Evolutionary conservation across 2,888 invertebrate genomes (phyloP), one percentile per base, ranked within the genome.

Genomic region (Thereva nobilitata): DNA sequence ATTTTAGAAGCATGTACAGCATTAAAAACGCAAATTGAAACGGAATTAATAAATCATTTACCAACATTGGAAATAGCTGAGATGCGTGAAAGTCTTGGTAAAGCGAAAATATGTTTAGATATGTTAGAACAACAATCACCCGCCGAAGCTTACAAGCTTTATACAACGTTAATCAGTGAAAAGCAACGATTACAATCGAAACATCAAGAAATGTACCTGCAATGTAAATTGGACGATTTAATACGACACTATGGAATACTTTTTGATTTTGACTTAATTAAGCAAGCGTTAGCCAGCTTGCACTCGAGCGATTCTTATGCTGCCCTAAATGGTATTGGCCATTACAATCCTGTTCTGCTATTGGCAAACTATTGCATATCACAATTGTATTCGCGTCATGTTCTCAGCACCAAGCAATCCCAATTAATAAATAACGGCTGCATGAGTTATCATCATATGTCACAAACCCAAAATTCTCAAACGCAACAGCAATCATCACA

Each of bases 341-440:
- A 86, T 70, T 86, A 87, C 72, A 89, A 90, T 75, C 89, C 89
- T 5, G 85, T 89, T 49, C 80, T 90, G 71, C 86, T 90, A 75
- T 83, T 91, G 69, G 89, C 89, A 64, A 91, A 91, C 77, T 90
- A 90, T 76, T 91, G 90, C 79, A 87, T 89, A 84, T 88, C 88
- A 12, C 89, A 88, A 76, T 78, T 90, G 68, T 89, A 88, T 77
- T 86, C 87, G 67, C 84, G 88, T 52, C 87, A 87, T 75, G 83
- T 87, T 40, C 77, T 87, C 34, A 72, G 75, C 12, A 71, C 74
- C 35, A 77, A 76, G 56, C 76, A 77, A 34, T 74, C 75, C n/a
- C 85, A 85, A 72, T 82, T 84, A 50, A 75, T 83, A 71, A 81
- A 83, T 61, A 86, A 85, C 75, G 86, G 86, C 40, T 47, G 23